Evolutionary conservation across 2,797 vertebrate species (phyloP), one percentile per base, ranked within the genome.

Genomic region (Lepus townsendii): DNA sequence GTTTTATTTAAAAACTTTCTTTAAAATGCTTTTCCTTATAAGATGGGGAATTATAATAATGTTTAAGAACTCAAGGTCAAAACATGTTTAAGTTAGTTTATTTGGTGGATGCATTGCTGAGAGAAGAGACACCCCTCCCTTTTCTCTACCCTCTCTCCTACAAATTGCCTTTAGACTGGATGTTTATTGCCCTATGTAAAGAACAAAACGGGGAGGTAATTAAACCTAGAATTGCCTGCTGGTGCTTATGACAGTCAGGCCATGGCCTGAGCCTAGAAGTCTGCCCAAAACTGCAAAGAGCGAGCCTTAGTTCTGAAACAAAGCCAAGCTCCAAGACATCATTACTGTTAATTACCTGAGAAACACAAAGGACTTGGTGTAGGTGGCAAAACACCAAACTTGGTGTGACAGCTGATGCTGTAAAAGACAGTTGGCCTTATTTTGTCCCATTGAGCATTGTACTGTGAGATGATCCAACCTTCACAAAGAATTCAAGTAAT

Each of bases 201-300:
- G 96, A 96, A 98, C 91, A 97, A 98, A 98, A 95, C 72, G 2
- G 93, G 94, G 96, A 97, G 97, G 96, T 97, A 97, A 98, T 98
- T 98, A 98, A 98, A 98, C 96, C 95, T 93, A 94, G 96, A 98
- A 98, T 97, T 98, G 98, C 97, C 96, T 98, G 97, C 97, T 97
- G 97, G 97, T 95, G 97, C 96, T 97, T 97, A 94, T 96, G 96
- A 98, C 94, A 97, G 97, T 93, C 88, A 97, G 97, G 97, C 97
- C 98, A 98, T 92, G 96, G 95, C 63, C 92, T 97, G 97, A 96
- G 93, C 26, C 1, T 76, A 19, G 9, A 86, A 89, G 85, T 97
- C 96, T 95, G 98, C 85, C 83, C 92, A 96, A 97, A 97, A 97
- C 73, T 96, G 88, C 97, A 97, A 97, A 94, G 97, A 97, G 98